A percentile compares a stretch with the other conserved stretches of the same genome.
phyloP scores from a whole-genome alignment of 2,113 vertebrate species.

The Stegostoma tigrinum region DNA sequence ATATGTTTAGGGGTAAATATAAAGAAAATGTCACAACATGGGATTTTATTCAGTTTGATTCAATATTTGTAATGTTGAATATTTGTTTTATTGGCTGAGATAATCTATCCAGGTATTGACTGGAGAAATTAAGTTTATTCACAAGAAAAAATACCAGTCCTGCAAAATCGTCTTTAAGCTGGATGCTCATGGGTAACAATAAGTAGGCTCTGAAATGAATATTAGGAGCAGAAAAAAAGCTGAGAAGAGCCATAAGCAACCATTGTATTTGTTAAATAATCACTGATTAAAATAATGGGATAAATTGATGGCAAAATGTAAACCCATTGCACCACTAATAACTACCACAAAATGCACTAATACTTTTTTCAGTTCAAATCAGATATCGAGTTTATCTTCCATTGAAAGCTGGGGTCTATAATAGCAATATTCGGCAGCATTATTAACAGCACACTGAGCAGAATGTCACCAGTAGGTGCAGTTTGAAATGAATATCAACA shows the following conservation, averaged over 20 bases:
- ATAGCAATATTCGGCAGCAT: background rate
- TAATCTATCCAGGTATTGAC: background rate
- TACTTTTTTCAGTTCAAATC: background rate
- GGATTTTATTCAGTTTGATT: background rate
- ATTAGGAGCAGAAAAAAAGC: background rate
- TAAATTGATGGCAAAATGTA: background rate
- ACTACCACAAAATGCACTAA: background rate
- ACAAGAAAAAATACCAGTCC: background rate
- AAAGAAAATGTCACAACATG: background rate
- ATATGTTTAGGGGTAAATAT: background rate
- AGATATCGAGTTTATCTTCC: background rate
- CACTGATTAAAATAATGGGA: constrained; percentile 25
- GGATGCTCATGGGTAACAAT: background rate
- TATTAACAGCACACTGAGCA: constrained; percentile 2
- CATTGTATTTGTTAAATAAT: constrained; percentile 20
- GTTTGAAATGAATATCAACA: constrained; percentile 24
- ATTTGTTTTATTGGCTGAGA: background rate
- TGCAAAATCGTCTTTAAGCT: background rate
- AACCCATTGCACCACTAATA: constrained; percentile 21
- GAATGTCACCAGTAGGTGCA: constrained; percentile 17
- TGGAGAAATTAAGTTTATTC: background rate
- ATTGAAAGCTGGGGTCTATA: background rate
- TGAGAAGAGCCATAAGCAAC: constrained; percentile 2
- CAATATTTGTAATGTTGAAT: background rate
- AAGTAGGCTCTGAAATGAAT: background rate